Base-by-base conservation (phyloP, 2,888 invertebrate species). In the Lacanobia wlatinum region DNA sequence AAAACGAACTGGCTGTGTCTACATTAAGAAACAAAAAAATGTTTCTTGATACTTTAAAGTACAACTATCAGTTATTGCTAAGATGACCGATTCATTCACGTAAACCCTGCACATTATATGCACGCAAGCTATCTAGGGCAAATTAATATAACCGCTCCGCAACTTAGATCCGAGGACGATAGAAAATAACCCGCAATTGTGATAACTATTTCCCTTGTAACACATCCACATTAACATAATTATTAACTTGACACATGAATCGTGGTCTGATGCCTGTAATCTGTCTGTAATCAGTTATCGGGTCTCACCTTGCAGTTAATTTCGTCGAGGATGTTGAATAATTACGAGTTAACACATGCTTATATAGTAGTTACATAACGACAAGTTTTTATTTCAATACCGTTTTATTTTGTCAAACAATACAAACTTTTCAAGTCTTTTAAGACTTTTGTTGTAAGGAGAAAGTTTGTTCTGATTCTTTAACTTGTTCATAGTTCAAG, bases 151-250 rank as follows among this genome's bases (percentile, higher is more conserved):
- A 38, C 1, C n/a, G 14, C 23, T 16, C 4, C 9, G 58, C 12
- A 34, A 8, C n/a, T 18, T n/a, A 18, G 28, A 6, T 21, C 21
- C 21, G 52, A 38, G 12, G 18, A 53, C 21, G 9, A 10, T 43
- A 10, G 43, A 5, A 40, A 16, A 43, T 55, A 18, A 21, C 34
- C 21, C 38, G 52, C 34, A 21, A 43, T 70, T 23, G n/a, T 53
- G 46, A 46, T 46, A 18, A 12, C n/a, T 23, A 21, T 52, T n/a
- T 52, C 52, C 52, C 70, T 52, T 59, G 70, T 59, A 70, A 71
- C n/a, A 59, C 46, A 69, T 71, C 46, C 16, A 21, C 14, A 63
- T 56, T 56, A 6, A 56, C 18, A 46, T 23, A 46, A 46, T 14
- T 18, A 50, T 50, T 40, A 40, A 48, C n/a, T 70, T 50, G 40